Conservation (phyloP, 2,113 vertebrate species). For the Neodontobutis hainanensis region DNA sequence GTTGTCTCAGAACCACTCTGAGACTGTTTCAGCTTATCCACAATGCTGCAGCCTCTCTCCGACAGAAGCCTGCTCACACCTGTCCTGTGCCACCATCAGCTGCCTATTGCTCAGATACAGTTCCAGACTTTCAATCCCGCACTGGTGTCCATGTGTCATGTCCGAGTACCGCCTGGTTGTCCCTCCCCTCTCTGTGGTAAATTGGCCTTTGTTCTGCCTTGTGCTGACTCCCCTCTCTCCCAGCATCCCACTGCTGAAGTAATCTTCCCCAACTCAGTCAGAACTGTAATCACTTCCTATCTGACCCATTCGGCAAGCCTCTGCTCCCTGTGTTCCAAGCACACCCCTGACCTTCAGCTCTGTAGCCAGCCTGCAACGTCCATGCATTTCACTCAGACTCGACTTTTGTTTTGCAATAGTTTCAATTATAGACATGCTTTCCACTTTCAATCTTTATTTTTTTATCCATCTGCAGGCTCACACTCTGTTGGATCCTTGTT, state of each 20-base stretch:
- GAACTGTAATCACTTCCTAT: slow-evolving; percentile 26
- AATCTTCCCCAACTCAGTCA: slow-evolving; percentile 33
- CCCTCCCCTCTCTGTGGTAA: slow-evolving; percentile 37
- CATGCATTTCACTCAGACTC: not conserved
- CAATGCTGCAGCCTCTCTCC: slow-evolving; percentile 27
- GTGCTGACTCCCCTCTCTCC: slow-evolving; percentile 15
- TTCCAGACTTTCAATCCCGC: slow-evolving; percentile 30
- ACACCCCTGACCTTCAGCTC: slow-evolving; percentile 35
- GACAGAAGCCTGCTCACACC: not conserved
- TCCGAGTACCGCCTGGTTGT: slow-evolving; percentile 9
- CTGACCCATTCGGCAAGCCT: slow-evolving; percentile 11
- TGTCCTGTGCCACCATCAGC: slow-evolving; percentile 45
- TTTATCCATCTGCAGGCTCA: slow-evolving; percentile 10
- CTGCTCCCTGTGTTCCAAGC: not conserved
- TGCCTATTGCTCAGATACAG: slow-evolving; percentile 12
- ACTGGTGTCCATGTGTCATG: not conserved
- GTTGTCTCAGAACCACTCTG: slow-evolving; percentile 24
- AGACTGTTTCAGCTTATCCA: slow-evolving; percentile 36
- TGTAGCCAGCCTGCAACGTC: not conserved
- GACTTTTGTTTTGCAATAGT: not conserved
- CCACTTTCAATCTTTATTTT: not conserved
- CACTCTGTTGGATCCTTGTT: not conserved
- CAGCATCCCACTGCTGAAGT: slow-evolving; percentile 9
- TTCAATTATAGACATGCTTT: slow-evolving; percentile 4
- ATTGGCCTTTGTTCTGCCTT: slow-evolving; percentile 13